These are phyloP conservation scores for Teinopalpus imperialis DNA, from an alignment of 2,888 invertebrate species.

Conservation along the genomic window DNA sequence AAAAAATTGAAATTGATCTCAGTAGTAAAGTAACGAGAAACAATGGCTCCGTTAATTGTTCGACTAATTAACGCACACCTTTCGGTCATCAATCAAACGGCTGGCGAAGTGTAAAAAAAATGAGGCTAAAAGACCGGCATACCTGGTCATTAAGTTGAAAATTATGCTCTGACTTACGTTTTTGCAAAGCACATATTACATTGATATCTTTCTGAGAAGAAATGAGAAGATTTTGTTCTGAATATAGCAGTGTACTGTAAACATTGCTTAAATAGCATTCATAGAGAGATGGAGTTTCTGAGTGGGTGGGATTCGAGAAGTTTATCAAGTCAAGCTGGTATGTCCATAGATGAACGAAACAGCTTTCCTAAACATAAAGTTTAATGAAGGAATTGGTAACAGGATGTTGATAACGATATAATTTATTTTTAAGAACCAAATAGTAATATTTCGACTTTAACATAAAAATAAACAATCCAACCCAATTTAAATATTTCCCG, in stretches of 20 bases:
- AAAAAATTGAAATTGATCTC: constrained; percentile 1
- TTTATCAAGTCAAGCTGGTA: neutral
- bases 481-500: too few species aligned
- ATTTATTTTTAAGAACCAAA: too few species aligned
- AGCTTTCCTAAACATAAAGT: too few species aligned
- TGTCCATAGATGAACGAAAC: neutral
- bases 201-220: too few species aligned
- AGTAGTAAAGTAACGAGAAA: constrained; percentile 4
- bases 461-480: too few species aligned
- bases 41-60: constrained; percentile 47
- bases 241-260: neutral
- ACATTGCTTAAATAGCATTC: neutral
- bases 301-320: too few species aligned
- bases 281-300: too few species aligned
- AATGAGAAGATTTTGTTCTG: too few species aligned
- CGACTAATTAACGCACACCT: constrained; percentile 60
- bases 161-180: neutral
- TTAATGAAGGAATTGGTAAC: too few species aligned
- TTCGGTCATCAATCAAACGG: constrained; percentile 56
- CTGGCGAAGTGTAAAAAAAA: constrained; percentile 44
- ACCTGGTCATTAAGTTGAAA: constrained; percentile 39
- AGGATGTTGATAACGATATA: too few species aligned
- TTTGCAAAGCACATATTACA: too few species aligned
- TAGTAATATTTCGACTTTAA: too few species aligned
- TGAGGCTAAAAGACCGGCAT: constrained; percentile 38